These are phyloP conservation scores for Leptodactylus fuscus DNA, from an alignment of 2,113 vertebrate genomes.

Conservation along the genomic window DNA sequence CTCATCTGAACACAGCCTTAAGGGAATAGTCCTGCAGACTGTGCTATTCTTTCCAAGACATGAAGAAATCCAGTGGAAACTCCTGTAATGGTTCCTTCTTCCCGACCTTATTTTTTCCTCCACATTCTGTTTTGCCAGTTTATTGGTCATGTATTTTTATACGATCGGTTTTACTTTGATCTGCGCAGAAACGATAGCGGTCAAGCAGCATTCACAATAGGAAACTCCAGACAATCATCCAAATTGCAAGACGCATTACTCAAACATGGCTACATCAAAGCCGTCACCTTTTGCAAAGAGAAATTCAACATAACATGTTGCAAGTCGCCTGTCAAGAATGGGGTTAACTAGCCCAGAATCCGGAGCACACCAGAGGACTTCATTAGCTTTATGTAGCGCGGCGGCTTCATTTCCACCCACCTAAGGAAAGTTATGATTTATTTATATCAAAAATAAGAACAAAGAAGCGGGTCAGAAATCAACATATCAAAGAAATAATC, in stretches of 20 bases:
- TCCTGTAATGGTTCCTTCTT: not conserved
- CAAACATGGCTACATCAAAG: not conserved
- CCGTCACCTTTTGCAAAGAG: not conserved
- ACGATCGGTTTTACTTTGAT: not conserved
- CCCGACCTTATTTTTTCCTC: not conserved
- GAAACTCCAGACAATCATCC: not conserved
- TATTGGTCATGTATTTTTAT: not conserved
- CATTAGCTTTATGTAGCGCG: not conserved
- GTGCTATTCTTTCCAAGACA: too few relatives aligned
- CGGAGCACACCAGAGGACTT: not conserved
- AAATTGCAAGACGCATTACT: not conserved
- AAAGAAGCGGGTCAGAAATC: not conserved
- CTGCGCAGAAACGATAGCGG: not conserved
- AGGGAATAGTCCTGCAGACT: too few relatives aligned
- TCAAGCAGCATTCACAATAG: not conserved
- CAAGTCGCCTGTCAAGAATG: not conserved
- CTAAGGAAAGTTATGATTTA: slow-evolving; percentile 1
- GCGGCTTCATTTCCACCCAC: not conserved
- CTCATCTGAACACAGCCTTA: too few relatives aligned
- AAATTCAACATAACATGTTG: not conserved
- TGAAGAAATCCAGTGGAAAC: not conserved
- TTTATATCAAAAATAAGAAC: slow-evolving; percentile 12
- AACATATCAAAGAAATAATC: not conserved
- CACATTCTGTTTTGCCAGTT: not conserved
- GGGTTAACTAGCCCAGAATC: not conserved